Evolutionary conservation across 1,140 invertebrate species (phyloP).

Genomic region (Plodia interpunctella): DNA sequence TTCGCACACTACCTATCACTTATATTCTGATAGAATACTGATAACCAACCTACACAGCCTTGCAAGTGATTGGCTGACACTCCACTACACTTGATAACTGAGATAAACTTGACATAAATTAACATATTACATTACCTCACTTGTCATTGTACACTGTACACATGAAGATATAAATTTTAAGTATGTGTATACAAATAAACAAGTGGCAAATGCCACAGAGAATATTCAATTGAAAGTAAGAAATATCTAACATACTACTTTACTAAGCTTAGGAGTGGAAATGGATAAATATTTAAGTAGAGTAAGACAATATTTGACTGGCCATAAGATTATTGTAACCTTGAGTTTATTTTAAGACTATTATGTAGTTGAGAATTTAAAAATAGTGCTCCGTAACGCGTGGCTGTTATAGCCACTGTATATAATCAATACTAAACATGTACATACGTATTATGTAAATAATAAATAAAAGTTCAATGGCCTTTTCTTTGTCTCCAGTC

Average conservation of each 20-base stretch:
- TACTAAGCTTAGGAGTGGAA: neutral
- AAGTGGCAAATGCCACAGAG: neutral
- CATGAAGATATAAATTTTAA: slow-evolving; percentile 37
- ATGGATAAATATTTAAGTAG: neutral
- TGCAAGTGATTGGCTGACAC: slow-evolving; percentile 49
- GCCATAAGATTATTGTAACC: neutral
- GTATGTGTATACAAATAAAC: slow-evolving; percentile 14
- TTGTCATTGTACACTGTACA: slow-evolving; percentile 61
- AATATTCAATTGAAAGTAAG: slow-evolving; percentile 2
- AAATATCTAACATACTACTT: neutral
- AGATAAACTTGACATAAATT: slow-evolving; percentile 69
- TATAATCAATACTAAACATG: neutral
- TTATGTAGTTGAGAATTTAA: neutral
- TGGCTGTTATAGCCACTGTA: neutral
- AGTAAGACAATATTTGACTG: neutral
- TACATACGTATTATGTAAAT: neutral
- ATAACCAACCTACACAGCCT: slow-evolving; percentile 38
- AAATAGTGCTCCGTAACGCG: neutral
- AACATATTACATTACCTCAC: slow-evolving; percentile 64
- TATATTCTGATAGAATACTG: slow-evolving; percentile 31
- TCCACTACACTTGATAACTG: slow-evolving; percentile 54
- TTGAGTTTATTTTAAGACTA: slow-evolving; percentile 4
- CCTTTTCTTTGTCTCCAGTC: neutral
- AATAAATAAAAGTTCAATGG: slow-evolving; percentile 4
- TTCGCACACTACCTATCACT: slow-evolving; percentile 60